Conservation (phyloP, 1,140 invertebrate genomes). For the Ectropis grisescens region DNA sequence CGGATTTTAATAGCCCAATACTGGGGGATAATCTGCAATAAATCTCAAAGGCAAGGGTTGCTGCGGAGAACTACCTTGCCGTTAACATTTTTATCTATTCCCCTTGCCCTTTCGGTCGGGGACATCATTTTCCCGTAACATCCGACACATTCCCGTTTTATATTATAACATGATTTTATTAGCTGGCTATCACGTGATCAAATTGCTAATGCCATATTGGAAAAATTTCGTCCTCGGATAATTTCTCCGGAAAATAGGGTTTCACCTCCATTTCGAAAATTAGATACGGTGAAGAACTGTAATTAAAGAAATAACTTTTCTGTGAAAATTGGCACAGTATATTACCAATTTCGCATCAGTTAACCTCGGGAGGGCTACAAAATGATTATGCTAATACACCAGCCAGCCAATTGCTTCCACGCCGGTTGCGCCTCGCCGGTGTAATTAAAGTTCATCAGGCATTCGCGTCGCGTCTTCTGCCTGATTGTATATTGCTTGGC, state of each 20-base stretch:
- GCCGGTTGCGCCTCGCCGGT: constrained; percentile 11
- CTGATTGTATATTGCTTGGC: constrained; percentile 13
- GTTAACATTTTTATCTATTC: constrained; percentile 17
- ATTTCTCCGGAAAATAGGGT: too few species aligned
- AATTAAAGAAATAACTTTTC: too few species aligned
- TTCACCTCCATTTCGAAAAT: too few species aligned
- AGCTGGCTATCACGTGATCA: constrained; percentile 2
- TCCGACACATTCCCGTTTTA: constrained; percentile 11
- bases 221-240: too few species aligned
- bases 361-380: constrained; percentile 17
- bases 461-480: constrained; percentile 19
- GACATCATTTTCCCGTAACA: constrained; percentile 15
- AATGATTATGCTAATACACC: constrained; percentile 37
- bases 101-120: constrained; percentile 7
- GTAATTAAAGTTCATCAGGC: constrained; percentile 38
- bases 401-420: constrained; percentile 29
- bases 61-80: constrained; percentile 14
- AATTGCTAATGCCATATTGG: constrained; percentile 1
- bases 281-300: too few species aligned
- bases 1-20: constrained; percentile 21
- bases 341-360: constrained; percentile 23
- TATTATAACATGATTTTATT: constrained; percentile 5
- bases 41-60: constrained; percentile 27
- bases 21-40: constrained; percentile 22
- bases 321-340: too few species aligned